Evolutionary conservation across 2,113 vertebrate genomes (phyloP).

Genomic region (Shinisaurus crocodilurus): DNA sequence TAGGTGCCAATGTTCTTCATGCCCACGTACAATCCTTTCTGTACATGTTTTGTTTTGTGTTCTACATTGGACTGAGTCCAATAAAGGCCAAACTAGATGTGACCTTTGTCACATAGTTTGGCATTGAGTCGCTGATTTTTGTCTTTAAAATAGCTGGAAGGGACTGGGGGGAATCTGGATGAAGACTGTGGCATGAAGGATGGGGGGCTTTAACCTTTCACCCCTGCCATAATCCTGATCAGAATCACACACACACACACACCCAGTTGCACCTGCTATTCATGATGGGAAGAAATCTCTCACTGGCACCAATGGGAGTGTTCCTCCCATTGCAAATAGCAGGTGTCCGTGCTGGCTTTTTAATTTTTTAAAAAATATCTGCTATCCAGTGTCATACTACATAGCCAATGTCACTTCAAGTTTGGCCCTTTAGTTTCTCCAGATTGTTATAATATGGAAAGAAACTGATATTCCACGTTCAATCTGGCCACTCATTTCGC

Average conservation of each 20-base stretch:
- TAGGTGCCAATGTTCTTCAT: background rate
- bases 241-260: background rate
- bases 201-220: background rate
- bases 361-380: background rate
- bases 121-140: background rate
- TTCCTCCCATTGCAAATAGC: no score
- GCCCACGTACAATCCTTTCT: background rate
- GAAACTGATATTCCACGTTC: background rate
- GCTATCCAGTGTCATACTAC: background rate
- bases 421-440: background rate
- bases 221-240: background rate
- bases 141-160: background rate
- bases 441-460: background rate
- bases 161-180: background rate
- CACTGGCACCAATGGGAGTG: no score
- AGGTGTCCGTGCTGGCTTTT: no score
- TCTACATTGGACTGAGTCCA: background rate
- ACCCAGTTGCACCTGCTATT: no score
- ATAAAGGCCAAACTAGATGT: background rate
- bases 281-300: no score
- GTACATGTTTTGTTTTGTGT: background rate
- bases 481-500: background rate
- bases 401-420: background rate
- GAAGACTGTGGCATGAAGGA: background rate
- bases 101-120: background rate